Percentiles rank a stretch among this genome's conserved stretches.
Evolutionary conservation across 2,888 invertebrate species (phyloP).

Genomic region (Drosophila maculinotata): DNA sequence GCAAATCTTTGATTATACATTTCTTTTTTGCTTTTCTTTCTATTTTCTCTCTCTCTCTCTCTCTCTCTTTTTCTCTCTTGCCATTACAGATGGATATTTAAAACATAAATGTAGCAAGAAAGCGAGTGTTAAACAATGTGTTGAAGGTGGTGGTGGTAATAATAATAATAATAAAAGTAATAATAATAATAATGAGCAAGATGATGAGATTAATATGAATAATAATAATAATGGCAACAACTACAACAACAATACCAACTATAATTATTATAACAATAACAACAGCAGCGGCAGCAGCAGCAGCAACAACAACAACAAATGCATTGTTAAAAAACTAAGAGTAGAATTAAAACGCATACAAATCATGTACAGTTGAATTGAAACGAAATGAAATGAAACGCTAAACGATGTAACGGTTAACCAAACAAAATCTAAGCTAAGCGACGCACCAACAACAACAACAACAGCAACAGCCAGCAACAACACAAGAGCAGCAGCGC

Average conservation of each 20-base stretch:
- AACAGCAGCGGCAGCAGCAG: slow-evolving; percentile 34
- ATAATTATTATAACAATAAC: slow-evolving; percentile 27
- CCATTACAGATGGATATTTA: slow-evolving; percentile 82
- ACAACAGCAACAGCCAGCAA: slow-evolving; percentile 13
- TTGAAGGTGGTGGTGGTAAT: slow-evolving; percentile 43
- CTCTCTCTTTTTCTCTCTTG: slow-evolving; percentile 42
- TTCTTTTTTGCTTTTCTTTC: slow-evolving; percentile 70
- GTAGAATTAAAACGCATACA: slow-evolving; percentile 83
- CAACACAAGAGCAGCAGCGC: slow-evolving; percentile 3
- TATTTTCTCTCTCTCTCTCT: slow-evolving; percentile 47
- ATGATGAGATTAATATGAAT: slow-evolving; percentile 38
- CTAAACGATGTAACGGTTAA: slow-evolving; percentile 27
- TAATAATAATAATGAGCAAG: slow-evolving; percentile 35
- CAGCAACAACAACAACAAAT: slow-evolving; percentile 58
- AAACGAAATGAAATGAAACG: slow-evolving; percentile 12
- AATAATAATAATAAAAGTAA: slow-evolving; percentile 31
- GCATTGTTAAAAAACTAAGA: slow-evolving; percentile 81
- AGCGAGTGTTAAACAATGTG: slow-evolving; percentile 64
- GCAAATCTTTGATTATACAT: slow-evolving; percentile 61
- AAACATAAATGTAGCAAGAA: slow-evolving; percentile 76
- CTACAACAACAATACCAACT: slow-evolving; percentile 27
- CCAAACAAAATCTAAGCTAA: slow-evolving; percentile 2
- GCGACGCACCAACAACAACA: slow-evolving; percentile 6
- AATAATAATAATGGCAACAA: slow-evolving; percentile 16
- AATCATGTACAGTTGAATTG: slow-evolving; percentile 82